Base-by-base conservation (phyloP, 2,113 vertebrate genomes). In the Ailurus styani region DNA sequence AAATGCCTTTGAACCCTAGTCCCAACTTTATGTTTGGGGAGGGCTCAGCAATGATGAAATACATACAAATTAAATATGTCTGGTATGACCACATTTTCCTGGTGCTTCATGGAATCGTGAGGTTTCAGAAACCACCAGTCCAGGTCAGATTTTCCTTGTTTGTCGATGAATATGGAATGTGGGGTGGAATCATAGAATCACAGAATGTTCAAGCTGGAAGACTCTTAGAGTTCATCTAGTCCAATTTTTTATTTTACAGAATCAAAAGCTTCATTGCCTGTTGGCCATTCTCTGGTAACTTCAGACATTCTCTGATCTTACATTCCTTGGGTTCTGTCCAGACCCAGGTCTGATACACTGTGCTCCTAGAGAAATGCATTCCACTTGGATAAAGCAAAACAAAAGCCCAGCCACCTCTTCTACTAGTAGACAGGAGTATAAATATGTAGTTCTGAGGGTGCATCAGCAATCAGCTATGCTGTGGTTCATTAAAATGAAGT, bases 321-420 rank as follows among this genome's bases (percentile, higher is more conserved):
- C 95, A 98, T 98, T 98, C 97, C 75, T 97, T 97, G 97, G 96
- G 78, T 45, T 66, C 18, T n/a, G 82, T 97, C 98, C 97, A 98
- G 96, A 97, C 96, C 95, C 95, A 95, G 97, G 97, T 97, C 91
- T 95, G 96, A 97, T 96, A 92, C 1, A 1, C 96, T 97, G 87
- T 93, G 83, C 95, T 98, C 55, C 96, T 87, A 78, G 96, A 97
- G 90, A 98, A 98, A 90, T 87, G 52, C 96, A 97, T 97, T 98
- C 96, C 96, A 92, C 47, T 98, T 93, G 96, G 95, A 97, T 97
- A 97, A 97, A 97, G 87, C 92, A 97, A 97, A 98, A 95, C 87
- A 97, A 95, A 94, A 96, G 45, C 64, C 88, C 86, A 93, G 93
- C 64, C 94, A 97, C 96, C 97, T 97, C 95, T 96, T 96, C 40